Evolutionary conservation across 1,140 invertebrate genomes (phyloP), one percentile per base, ranked within the genome.

Genomic region (Colletes gigas): DNA sequence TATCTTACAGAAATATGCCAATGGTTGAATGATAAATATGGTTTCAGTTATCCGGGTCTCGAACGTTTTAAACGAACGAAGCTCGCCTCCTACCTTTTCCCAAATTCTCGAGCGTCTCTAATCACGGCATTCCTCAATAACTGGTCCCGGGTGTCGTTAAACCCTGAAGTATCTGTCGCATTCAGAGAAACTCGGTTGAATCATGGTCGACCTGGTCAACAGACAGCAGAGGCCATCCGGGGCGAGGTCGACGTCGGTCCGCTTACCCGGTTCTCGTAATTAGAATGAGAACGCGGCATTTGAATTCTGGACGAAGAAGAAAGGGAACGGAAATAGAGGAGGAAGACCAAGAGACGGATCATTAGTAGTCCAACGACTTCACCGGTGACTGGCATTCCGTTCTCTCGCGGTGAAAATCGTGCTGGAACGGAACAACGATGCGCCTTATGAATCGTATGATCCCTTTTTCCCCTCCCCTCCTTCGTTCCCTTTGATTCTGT

Each of bases 361-460:
- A 82, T 87, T 87, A 84, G 85, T 81, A 84, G 82, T 82, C 85
- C n/a, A 57, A 73, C 68, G 77, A 80, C 71, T 80, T 76, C 54
- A 41, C 59, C 62, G 62, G 72, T 86, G 83, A 86, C 83, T 85
- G 81, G 71, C 84, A 77, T 86, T 80, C 75, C 83, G 79, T 84
- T 50, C 62, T 44, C 80, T 73, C 50, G n/a, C 75, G 59, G 15
- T 70, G 76, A 66, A 84, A 75, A 84, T 73, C 74, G 62, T 55
- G 50, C 21, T 57, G 66, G 59, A 81, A 70, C 62, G 41, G 47
- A 69, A 78, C 68, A 47, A 6, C 44, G 70, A 55, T 59, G 67
- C 68, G 19, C 60, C 62, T 67, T 52, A 59, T 59, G 30, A 30
- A 30, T 30, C 30, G 30, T 30, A 30, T 30, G n/a, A 17, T 60